Base-by-base conservation (phyloP, 1,140 invertebrate species). In the Lanistes nyassanus region DNA sequence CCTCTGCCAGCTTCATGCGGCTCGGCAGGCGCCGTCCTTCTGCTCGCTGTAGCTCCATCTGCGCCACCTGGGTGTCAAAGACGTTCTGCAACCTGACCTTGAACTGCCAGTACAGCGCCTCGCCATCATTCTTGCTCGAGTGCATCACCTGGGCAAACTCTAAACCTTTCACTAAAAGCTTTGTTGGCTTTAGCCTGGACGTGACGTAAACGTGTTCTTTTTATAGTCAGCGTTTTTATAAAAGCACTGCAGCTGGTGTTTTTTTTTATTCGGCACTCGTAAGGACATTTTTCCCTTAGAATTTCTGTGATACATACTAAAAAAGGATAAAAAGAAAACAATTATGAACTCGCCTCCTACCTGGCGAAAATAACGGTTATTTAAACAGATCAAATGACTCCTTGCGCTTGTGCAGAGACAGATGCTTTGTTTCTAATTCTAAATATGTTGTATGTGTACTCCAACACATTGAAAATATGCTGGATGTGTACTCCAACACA, bases 41-140 rank as follows among this genome's bases (percentile, higher is more conserved):
- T 90, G 98, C 96, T 86, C 94, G 94, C 86, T 97, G 95, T 68
- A 98, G 94, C 26, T 60, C 36, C 34, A 26, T 23, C 34, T 42
- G 56, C 16, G 70, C 70, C 36, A 72, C 36, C 91, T 98, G 97
- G 26, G 97, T 98, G 89, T 99, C 97, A 90, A 99, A 98, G 36
- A 98, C 94, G 89, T 95, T 95, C 67, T 92, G 92, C 77, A 99
- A 89, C 53, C 92, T 92, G 62, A 98, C 95, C 65, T 94, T 94
- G 90, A 95, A 98, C 85, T 98, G 96, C 88, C 93, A 92, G 88
- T 93, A 94, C 56, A 98, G 91, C 89, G 97, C 96, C 56, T 94
- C 94, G 78, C 95, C 95, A 87, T 97, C 95, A 88, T 97, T 97
- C 72, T 95, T 92, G 85, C 96, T 98, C 85, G 98, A 97, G 88